These are phyloP conservation scores for Silvanus unidentatus DNA, from an alignment of 2,888 invertebrate genomes.

Conservation along the genomic window DNA sequence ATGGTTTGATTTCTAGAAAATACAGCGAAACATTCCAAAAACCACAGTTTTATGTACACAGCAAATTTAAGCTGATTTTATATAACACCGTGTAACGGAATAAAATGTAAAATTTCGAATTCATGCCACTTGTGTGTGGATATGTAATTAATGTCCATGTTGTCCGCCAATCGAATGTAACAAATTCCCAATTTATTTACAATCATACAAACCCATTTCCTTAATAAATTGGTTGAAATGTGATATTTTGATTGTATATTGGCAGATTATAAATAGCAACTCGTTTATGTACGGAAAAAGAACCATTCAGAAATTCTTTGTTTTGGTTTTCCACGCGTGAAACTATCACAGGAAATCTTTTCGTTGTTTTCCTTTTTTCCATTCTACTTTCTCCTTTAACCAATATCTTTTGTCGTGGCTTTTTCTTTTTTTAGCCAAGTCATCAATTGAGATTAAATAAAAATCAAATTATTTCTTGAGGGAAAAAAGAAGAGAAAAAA, in stretches of 20 bases:
- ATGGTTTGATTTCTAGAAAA: no score
- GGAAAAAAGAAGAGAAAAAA: background rate
- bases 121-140: no score
- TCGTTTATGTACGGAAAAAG: constrained; percentile 16
- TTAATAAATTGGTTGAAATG: no score
- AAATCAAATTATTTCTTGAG: background rate
- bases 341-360: constrained; percentile 17
- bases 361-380: constrained; percentile 12
- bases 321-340: constrained; percentile 20
- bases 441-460: background rate
- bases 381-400: constrained; percentile 4
- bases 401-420: constrained; percentile 7
- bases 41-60: no score
- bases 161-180: no score
- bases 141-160: no score
- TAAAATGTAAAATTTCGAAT: no score
- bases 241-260: background rate
- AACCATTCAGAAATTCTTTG: constrained; percentile 17
- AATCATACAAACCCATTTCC: background rate
- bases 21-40: no score
- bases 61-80: no score
- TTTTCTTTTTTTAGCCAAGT: background rate
- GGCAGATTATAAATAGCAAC: constrained; percentile 13
- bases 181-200: no score
- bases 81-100: no score